Evolutionary conservation across 2,888 invertebrate genomes (phyloP), one percentile per base, ranked within the genome.

Genomic region (Meiosimyza decipiens): DNA sequence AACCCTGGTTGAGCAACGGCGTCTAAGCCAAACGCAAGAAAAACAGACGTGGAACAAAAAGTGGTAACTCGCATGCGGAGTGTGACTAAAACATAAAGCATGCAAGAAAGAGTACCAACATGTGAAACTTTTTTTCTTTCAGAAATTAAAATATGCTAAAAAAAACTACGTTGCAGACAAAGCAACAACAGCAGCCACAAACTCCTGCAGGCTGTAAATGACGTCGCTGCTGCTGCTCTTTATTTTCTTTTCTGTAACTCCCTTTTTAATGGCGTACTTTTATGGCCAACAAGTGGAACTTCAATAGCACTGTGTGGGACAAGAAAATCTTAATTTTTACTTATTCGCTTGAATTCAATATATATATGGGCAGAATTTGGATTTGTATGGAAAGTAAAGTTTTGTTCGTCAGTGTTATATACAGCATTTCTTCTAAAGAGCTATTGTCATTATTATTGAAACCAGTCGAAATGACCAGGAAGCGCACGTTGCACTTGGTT

Each of bases 31-130:
- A 52, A 52, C 9, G 40, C 9, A 40, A 7, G 40, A 40, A 40
- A 18, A 57, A 49, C 55, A 47, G 67, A 54, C 55, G 12, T 9
- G 13, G 15, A 57, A 15, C 12, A 11, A 47, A 60, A 50, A 49
- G 40, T 7, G 6, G 40, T 40, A 16, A 47, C 11, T 11, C 63
- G 12, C 40, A 22, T 40, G 47, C 40, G 16, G 60, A 60, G 28
- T 22, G 71, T 47, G 59, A 73, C 78, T 72, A 71, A 77, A 78
- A 73, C 78, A 82, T 75, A 78, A 78, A 76, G 78, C 73, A 75
- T 74, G 77, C 70, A 78, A 62, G 33, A 62, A 78, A 62, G 33
- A 62, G 51, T 50, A 59, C 12, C 13, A 9, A 40, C 9, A 40
- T 40, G 40, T 40, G 9, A 40, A 40, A 2, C 4, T 28, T 28